Base-by-base conservation (phyloP, 2,797 vertebrate species). In the Leptoclinus maculatus region DNA sequence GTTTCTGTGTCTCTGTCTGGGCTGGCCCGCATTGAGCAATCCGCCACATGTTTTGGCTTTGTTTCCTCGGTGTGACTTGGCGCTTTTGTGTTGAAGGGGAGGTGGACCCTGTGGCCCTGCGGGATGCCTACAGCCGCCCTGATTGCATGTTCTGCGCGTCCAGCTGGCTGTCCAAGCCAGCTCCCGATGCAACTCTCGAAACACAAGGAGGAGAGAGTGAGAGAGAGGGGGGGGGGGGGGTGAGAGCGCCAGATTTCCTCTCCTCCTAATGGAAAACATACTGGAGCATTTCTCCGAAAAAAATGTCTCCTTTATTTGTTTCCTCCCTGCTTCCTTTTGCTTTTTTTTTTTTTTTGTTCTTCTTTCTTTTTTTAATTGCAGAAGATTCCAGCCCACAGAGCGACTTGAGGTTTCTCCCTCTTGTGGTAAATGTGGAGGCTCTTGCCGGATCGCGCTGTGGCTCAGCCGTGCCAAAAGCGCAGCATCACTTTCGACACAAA, bases 21-120 rank as follows among this genome's bases (percentile, higher is more conserved):
- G 87, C 91, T 72, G 88, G 79, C 59, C 76, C 78, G 64, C 71
- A 21, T 79, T 91, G 87, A 93, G 91, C 89, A 86, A 80, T 87
- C 77, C 10, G 71, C 92, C 92, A 93, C 89, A 91, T 94, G 93
- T 92, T 91, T 90, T 75, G 87, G 83, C 85, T 92, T 89, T 84
- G 90, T 91, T 90, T 27, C 85, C 83, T 87, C 57, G 88, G 84
- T 83, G 91, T 85, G 83, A 92, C 91, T 85, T 82, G 77, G 23
- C 21, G 79, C 84, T 89, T 91, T 90, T 85, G 85, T 87, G 88
- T 86, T 82, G 23, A 66, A 74, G 66, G 79, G 73, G 78, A 88
- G 81, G 85, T 79, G 83, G 91, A 79, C 71, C 59, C 66, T 78
- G 87, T 56, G 89, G 82, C 79, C 71, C 72, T 86, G 88, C 23